Evolutionary conservation across 2,888 invertebrate genomes (phyloP), one percentile per base, ranked within the genome.

Genomic region (Noctua fimbriata): DNA sequence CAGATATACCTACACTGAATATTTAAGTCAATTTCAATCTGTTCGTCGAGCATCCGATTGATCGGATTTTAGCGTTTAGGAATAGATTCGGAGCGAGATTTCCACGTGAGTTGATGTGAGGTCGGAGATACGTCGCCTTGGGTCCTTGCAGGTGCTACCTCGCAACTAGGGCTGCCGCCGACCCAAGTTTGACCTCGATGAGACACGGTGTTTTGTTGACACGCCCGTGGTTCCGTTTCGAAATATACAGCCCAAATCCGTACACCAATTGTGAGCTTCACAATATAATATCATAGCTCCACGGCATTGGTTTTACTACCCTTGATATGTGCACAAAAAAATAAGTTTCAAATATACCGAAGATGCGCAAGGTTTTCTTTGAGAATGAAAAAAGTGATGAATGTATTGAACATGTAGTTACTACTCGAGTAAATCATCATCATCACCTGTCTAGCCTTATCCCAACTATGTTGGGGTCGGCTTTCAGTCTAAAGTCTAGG

Each of bases 71-170:
- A 88, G 75, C 76, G 76, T 79, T 87, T 76, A 82, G 81, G 74
- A 81, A 86, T 86, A 84, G 79, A 83, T 86, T 79, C 16, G 67
- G 69, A 69, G 67, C 63, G 58, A 82, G 84, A 88, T 88, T 90
- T 83, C 73, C 87, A 81, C 79, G 80, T 83, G 84, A 89, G 73
- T 79, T 76, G 74, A 74, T 65, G 79, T 28, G 76, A 74, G 89
- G 79, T 84, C 78, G 65, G 21, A 78, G 76, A 82, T 82, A 81
- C 70, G 55, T 74, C 52, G 67, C 76, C 75, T 76, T 88, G 84
- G 86, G 77, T 78, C 84, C 72, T 81, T 84, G 89, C 92, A 92
- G 92, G 92, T 92, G 92, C 88, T 90, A 90, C 85, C 89, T 83
- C 88, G 89, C 92, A 92, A 93, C 88, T 92, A 73, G 73, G 52